Evolutionary conservation across 2,888 invertebrate genomes (phyloP), one percentile per base, ranked within the genome.

Genomic region (Brachylomia viminalis): DNA sequence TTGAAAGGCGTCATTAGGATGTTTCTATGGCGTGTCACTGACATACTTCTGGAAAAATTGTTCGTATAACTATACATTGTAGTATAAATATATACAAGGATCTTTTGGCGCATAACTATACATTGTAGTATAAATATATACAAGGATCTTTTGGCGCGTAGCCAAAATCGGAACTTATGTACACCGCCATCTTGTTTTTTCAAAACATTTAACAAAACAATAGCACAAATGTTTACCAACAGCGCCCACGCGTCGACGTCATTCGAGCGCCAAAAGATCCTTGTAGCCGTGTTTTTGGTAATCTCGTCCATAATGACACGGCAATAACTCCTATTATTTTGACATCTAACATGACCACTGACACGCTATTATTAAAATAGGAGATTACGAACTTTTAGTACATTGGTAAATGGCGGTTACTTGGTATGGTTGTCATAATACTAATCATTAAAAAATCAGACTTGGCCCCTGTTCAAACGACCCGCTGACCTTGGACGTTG

Each of bases 401-500:
- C 33, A 33, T 30, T 61, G 17, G 2, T n/a, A n/a, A n/a, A 10
- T 10, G 8, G 0, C 33, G 15, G n/a, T 42, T 17, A 23, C 33
- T 13, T 33, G 7, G 33, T 61, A 1, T 33, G 7, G 7, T 13
- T 61, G 23, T 61, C 33, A 13, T 61, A 23, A 33, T 33, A 30
- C 20, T 13, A 59, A 23, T 20, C 1, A 30, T 30, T 59, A 7
- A 33, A 61, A 33, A 61, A 23, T 3, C 33, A 61, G 61, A 23
- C 61, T 61, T 23, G 23, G 23, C 1, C 15, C 54, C 47, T 27
- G 38, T 11, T 27, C 20, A 49, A 69, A 27, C 6, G 27, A 66
- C 52, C 47, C 17, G 33, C n/a, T 82, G 15, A 72, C 49, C 56
- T 81, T 67, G 58, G 30, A 8, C 38, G 8, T 20, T 8, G 49